Evolutionary conservation across 2,888 invertebrate species (phyloP), one percentile per base, ranked within the genome.

Genomic region (Drosophila cognata): DNA sequence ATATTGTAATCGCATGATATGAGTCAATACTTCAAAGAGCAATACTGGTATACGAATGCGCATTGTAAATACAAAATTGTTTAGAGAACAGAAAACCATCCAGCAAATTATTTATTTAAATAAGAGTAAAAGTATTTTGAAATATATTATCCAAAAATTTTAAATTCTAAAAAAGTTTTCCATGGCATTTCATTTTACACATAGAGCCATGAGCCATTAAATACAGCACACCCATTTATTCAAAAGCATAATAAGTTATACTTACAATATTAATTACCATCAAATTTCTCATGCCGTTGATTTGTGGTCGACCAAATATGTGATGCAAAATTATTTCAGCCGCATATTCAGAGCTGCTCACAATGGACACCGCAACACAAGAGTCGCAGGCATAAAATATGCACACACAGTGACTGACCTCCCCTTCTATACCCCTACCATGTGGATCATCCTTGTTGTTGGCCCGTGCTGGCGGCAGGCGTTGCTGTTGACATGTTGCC

Each of bases 251-350:
- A 61, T 61, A 60, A 82, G 83, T 82, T 86, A 80, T 79, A 85
- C 90, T 89, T 88, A 73, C 88, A 84, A 90, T 84, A 84, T 84
- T 84, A 84, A 84, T 84, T 84, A 84, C 84, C 84, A 90, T 82
- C 87, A 84, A 85, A 85, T 90, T 86, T 85, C 79, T 90, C 89
- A 86, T 90, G 59, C 89, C 74, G 89, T 75, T 85, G 90, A 85
- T 90, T 85, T 85, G 85, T 85, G 88, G 90, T 62, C 69, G 73
- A 56, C 77, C 60, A 77, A 77, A 71, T 58, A 67, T 84, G 90
- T 77, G 77, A 86, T 74, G 83, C 77, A 75, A 74, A 85, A 90
- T 84, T 79, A 84, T 89, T 79, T 81, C 73, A 74, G 74, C 84
- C 77, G 71, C 81, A 61, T 63, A 67, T 84, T 66, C 69, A 48